Percentiles rank a stretch among this genome's conserved stretches.
phyloP scores from a whole-genome alignment of 2,888 invertebrate genomes.

The Athalia cordata region DNA sequence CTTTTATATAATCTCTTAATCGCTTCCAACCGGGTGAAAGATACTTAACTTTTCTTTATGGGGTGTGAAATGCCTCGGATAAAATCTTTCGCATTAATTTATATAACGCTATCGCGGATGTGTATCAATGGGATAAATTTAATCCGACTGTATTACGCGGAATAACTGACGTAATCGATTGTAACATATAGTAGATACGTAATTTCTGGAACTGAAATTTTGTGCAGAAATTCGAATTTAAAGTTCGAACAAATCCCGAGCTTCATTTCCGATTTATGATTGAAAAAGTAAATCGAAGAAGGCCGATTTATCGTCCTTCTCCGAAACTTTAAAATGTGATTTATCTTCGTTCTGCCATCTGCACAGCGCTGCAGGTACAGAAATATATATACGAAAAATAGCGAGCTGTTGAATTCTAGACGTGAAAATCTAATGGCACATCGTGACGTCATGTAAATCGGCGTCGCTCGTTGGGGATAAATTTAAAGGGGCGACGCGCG shows the following conservation, averaged over 20 bases:
- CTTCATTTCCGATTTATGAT: not conserved
- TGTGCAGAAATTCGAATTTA: not conserved
- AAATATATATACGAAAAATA: constrained; percentile 14
- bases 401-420: not conserved
- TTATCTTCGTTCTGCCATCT: constrained; percentile 29
- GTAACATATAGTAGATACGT: no score
- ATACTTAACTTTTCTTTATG: not conserved
- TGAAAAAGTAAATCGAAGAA: constrained; percentile 30
- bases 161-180: no score
- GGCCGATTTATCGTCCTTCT: constrained; percentile 35
- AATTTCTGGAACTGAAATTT: not conserved
- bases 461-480: not conserved
- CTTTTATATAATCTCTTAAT: not conserved
- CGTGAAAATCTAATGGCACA: constrained; percentile 34
- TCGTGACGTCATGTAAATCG: constrained; percentile 42
- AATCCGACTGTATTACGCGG: no score
- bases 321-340: constrained; percentile 26
- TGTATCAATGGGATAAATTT: no score
- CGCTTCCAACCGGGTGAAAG: not conserved
- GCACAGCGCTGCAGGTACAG: not conserved
- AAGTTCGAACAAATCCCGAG: not conserved
- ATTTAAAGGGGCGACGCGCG: not conserved
- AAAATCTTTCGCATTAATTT: no score
- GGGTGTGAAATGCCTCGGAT: no score
- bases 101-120: no score